These are phyloP conservation scores for Mobula hypostoma DNA, from an alignment of 2,113 vertebrate species.

Conservation along the genomic window DNA sequence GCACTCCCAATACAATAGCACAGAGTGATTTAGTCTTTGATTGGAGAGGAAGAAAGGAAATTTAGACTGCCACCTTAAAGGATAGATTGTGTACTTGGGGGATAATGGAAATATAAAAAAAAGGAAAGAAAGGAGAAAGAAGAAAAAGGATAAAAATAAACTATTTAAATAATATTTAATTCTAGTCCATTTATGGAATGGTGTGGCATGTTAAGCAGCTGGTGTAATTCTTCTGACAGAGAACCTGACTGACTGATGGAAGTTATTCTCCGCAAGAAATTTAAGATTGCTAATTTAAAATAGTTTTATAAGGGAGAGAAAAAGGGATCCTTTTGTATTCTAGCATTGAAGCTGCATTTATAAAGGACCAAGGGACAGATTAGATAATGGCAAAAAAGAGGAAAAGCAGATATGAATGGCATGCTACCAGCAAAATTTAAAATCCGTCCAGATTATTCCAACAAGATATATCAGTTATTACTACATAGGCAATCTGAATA, in stretches of 20 bases:
- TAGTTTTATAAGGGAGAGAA: neutral
- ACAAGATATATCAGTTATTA: too few relatives aligned
- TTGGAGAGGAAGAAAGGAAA: neutral
- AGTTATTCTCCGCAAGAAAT: neutral
- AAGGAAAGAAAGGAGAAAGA: neutral
- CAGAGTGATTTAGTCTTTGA: neutral
- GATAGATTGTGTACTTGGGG: neutral
- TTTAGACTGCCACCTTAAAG: neutral
- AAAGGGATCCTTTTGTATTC: neutral
- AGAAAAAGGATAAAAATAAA: neutral
- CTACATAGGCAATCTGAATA: too few relatives aligned
- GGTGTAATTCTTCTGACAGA: neutral
- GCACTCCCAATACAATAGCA: neutral
- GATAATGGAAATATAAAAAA: too few relatives aligned
- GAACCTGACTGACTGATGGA: neutral
- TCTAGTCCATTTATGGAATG: neutral
- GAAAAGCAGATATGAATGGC: too few relatives aligned
- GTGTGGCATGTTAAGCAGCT: neutral
- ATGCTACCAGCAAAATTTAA: too few relatives aligned
- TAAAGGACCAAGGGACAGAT: neutral
- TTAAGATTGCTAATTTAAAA: neutral
- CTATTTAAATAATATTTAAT: neutral
- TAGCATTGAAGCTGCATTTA: neutral
- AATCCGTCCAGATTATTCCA: too few relatives aligned
- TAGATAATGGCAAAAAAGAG: too few relatives aligned